Evolutionary conservation across 2,113 vertebrate genomes (phyloP), one percentile per base, ranked within the genome.

Genomic region (Eleginops maclovinus): DNA sequence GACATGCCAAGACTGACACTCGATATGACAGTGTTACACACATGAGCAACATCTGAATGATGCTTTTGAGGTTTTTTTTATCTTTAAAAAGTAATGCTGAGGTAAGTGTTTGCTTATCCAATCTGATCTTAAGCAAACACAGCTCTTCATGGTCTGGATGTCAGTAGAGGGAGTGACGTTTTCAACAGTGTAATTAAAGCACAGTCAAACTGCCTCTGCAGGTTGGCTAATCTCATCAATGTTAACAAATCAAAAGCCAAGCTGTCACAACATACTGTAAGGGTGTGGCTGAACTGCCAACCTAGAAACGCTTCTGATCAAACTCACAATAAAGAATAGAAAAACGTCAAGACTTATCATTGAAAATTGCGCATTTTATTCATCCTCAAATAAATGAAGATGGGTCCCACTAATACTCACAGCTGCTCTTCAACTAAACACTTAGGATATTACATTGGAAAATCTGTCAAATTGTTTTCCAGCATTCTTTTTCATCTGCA

Each of bases 231-330:
- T 60, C 28, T 28, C n/a, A 43, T 11, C 51, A 50, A 28, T 51
- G n/a, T 75, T 75, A 47, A 65, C 51, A 36, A 46, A 54, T 55
- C 46, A 72, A 61, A 64, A 65, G 21, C 26, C 47, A 56, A 72
- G 47, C 28, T 9, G 16, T 50, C 46, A 53, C 46, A 67, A 53
- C 24, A 65, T 44, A n/a, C n/a, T n/a, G n/a, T n/a, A 1, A 41
- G 36, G 50, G 54, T 61, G 51, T 24, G 11, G 26, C 41, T 24
- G 19, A 36, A 46, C 21, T 31, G 31, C 28, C 0, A 49, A 41
- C 21, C 6, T 3, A 24, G 19, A 19, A 53, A 22, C 63, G 19
- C 24, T 19, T 55, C 40, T 17, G 14, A 68, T 46, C 62, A 43
- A 21, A 60, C 51, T 28, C 19, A 64, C 4, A n/a, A 49, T 53